Evolutionary conservation across 2,888 invertebrate genomes (phyloP).

Genomic region (Pogonocherus hispidulus): DNA sequence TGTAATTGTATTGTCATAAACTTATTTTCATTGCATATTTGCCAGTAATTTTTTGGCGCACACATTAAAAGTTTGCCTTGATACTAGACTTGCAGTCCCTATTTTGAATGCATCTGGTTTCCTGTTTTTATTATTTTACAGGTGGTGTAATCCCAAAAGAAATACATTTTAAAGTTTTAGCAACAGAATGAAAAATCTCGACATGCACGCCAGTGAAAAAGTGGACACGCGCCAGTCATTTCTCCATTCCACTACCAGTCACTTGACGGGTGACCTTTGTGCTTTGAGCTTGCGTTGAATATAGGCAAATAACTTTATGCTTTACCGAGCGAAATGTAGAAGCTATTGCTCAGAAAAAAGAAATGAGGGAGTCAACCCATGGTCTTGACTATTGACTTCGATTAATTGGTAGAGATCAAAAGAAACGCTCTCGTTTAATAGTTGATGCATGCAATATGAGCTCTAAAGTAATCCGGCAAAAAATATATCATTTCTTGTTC

Average conservation of each 20-base stretch:
- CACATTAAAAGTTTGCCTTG: no score
- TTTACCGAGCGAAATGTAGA: constrained; percentile 26
- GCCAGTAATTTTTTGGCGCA: no score
- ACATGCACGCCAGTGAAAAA: constrained; percentile 17
- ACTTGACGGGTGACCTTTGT: constrained; percentile 23
- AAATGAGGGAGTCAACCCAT: constrained; percentile 4
- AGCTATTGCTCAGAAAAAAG: constrained; percentile 22
- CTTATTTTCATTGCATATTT: no score
- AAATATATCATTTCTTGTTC: background rate
- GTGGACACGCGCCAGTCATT: constrained; percentile 13
- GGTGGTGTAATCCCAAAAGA: no score
- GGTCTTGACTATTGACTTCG: constrained; percentile 2
- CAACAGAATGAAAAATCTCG: no score
- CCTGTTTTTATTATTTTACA: no score
- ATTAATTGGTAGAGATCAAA: constrained; percentile 16
- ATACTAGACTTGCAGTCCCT: no score
- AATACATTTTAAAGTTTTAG: no score
- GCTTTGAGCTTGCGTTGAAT: constrained; percentile 28
- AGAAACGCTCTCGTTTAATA: background rate
- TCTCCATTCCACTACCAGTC: constrained; percentile 8
- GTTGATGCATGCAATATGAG: background rate
- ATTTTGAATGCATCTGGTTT: no score
- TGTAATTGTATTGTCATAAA: no score
- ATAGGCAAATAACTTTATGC: constrained; percentile 25
- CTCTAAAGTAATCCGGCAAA: background rate